These are phyloP conservation scores for Holotrichia oblita DNA, from an alignment of 1,140 invertebrate species.

Conservation along the genomic window DNA sequence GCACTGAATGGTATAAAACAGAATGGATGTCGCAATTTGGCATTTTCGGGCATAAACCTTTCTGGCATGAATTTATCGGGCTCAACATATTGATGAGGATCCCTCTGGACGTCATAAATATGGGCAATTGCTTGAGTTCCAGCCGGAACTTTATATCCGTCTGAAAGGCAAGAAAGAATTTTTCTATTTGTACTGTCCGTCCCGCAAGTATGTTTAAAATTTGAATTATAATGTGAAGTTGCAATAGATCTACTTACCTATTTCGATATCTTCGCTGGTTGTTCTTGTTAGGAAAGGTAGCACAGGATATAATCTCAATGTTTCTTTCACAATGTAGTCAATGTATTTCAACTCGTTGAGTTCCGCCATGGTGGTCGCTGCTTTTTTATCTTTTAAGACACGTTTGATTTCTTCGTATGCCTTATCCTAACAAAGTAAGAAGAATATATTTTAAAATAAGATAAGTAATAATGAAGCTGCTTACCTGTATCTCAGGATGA, in stretches of 20 bases:
- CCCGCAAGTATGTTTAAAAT: neutral
- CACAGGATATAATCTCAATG: constrained; percentile 72
- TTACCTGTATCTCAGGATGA: constrained; percentile 46
- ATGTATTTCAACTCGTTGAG: constrained; percentile 70
- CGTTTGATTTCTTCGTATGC: constrained; percentile 65
- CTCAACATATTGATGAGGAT: constrained; percentile 66
- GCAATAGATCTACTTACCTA: constrained; percentile 55
- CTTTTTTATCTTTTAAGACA: constrained; percentile 32
- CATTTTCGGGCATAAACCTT: constrained; percentile 66
- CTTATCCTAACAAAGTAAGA: constrained; percentile 60
- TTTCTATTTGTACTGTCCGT: neutral
- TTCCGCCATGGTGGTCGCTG: constrained; percentile 62
- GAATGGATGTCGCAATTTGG: constrained; percentile 59
- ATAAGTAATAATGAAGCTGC: constrained; percentile 44
- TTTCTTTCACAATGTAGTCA: constrained; percentile 75
- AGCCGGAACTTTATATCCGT: neutral
- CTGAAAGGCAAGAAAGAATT: neutral
- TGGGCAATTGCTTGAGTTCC: constrained; percentile 1
- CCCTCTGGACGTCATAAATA: constrained; percentile 61
- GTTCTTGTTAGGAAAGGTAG: constrained; percentile 72
- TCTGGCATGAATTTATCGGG: constrained; percentile 72
- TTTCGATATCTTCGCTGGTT: constrained; percentile 66
- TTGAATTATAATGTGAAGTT: neutral
- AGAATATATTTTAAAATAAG: neutral
- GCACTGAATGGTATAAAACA: constrained; percentile 70